Conservation (phyloP, 2,113 vertebrate genomes). For the Procavia capensis region DNA sequence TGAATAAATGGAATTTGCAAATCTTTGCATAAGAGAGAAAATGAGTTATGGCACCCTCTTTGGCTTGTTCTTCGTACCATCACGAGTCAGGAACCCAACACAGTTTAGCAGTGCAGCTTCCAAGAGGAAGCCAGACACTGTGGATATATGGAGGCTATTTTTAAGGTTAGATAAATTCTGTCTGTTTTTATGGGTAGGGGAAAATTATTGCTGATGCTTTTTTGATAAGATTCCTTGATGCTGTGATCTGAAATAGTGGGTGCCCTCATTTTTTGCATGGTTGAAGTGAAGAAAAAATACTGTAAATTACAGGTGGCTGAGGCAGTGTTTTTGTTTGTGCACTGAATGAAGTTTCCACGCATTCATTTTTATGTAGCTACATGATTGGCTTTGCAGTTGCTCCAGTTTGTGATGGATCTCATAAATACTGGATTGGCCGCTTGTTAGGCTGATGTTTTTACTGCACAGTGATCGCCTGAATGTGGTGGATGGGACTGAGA, state of each 20-base stretch:
- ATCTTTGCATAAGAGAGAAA: constrained; percentile 3
- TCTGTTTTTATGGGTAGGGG: constrained; percentile 28
- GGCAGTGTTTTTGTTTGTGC: background rate
- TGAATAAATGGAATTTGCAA: constrained; percentile 48
- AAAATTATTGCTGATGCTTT: constrained; percentile 58
- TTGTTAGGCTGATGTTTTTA: background rate
- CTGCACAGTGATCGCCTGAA: background rate
- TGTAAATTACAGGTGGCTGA: background rate
- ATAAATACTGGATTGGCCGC: background rate
- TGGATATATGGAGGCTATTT: constrained; percentile 63
- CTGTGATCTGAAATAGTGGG: constrained; percentile 41
- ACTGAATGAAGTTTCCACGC: background rate
- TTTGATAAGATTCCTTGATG: constrained; percentile 51
- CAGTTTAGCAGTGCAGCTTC: constrained; percentile 48
- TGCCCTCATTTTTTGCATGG: background rate
- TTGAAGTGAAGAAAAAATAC: background rate
- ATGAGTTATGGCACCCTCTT: background rate
- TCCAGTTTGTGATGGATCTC: background rate
- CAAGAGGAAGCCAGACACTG: background rate
- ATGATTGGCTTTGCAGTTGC: background rate
- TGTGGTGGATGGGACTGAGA: background rate
- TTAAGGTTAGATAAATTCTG: constrained; percentile 64
- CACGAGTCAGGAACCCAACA: constrained; percentile 46
- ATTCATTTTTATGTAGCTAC: constrained; percentile 14
- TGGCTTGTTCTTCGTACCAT: background rate